Conservation (phyloP, 2,113 vertebrate genomes). For the Piprites chloris region DNA sequence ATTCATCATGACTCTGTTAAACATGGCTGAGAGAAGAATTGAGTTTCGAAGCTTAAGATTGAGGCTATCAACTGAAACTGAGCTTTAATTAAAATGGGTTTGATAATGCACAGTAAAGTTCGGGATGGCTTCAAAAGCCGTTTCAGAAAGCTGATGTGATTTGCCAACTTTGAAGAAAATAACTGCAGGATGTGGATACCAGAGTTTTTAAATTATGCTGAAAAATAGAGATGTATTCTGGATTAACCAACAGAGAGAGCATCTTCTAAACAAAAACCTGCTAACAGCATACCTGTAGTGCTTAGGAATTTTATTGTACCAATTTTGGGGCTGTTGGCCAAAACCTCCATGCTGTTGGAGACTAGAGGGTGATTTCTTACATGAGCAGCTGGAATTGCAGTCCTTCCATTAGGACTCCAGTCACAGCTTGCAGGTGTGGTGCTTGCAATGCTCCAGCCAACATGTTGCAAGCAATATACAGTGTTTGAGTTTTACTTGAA, state of each 20-base stretch:
- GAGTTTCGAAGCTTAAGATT: slow-evolving; percentile 19
- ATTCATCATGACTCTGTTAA: slow-evolving; percentile 2
- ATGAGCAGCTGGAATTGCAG: not conserved
- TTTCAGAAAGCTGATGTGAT: not conserved
- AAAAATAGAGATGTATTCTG: not conserved
- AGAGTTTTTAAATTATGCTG: not conserved
- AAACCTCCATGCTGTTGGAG: not conserved
- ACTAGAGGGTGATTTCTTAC: not conserved
- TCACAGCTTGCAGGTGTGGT: not conserved
- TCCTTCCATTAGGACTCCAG: not conserved
- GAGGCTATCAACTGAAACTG: slow-evolving; percentile 56
- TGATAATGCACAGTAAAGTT: not conserved
- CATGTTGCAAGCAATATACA: fast-evolving
- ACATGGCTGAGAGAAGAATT: slow-evolving; percentile 25
- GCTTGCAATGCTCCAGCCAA: not conserved
- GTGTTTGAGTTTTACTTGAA: not conserved
- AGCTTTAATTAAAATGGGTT: slow-evolving; percentile 62
- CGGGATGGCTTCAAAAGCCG: slow-evolving; percentile 1
- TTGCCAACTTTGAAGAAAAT: slow-evolving; percentile 7
- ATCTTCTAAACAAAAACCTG: not conserved
- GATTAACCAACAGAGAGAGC: not conserved
- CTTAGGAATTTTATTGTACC: not conserved
- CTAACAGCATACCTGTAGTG: not conserved
- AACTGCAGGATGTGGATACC: not conserved
- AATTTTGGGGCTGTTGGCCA: not conserved